Conservation (phyloP, 1,140 invertebrate species). For the Dryas iulia region DNA sequence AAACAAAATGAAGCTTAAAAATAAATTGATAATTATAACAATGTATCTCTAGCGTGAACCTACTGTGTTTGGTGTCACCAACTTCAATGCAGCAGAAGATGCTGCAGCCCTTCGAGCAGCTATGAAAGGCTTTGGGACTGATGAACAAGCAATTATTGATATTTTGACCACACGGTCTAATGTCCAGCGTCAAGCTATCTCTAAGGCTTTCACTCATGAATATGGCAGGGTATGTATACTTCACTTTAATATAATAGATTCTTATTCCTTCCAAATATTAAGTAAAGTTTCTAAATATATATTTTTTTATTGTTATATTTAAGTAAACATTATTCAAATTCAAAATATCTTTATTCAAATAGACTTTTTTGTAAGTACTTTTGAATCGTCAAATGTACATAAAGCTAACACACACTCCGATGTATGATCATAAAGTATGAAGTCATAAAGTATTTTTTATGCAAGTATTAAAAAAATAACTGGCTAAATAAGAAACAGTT, state of each 20-base stretch:
- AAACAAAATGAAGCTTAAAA: neutral
- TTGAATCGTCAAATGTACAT: no score
- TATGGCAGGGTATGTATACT: conserved; percentile 84
- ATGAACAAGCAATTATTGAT: conserved; percentile 88
- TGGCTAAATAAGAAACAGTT: no score
- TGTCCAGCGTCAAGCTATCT: conserved; percentile 85
- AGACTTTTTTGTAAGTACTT: no score
- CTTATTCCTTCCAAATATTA: no score
- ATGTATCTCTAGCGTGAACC: conserved; percentile 75
- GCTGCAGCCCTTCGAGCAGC: conserved; percentile 85
- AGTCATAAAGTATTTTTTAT: no score
- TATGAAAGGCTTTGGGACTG: conserved; percentile 89
- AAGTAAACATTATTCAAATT: no score
- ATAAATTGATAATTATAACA: neutral
- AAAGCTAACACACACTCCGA: no score
- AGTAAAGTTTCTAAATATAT: no score
- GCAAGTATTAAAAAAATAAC: no score
- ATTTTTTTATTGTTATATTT: no score
- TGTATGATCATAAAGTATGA: no score
- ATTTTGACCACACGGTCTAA: conserved; percentile 85
- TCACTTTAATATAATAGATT: neutral
- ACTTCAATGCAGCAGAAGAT: conserved; percentile 85
- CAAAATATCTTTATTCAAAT: no score
- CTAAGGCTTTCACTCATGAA: conserved; percentile 85
- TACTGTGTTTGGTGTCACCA: conserved; percentile 81